Base-by-base conservation (phyloP, 35 echinoderm and acorn worm species). In the Antedon bifida region DNA sequence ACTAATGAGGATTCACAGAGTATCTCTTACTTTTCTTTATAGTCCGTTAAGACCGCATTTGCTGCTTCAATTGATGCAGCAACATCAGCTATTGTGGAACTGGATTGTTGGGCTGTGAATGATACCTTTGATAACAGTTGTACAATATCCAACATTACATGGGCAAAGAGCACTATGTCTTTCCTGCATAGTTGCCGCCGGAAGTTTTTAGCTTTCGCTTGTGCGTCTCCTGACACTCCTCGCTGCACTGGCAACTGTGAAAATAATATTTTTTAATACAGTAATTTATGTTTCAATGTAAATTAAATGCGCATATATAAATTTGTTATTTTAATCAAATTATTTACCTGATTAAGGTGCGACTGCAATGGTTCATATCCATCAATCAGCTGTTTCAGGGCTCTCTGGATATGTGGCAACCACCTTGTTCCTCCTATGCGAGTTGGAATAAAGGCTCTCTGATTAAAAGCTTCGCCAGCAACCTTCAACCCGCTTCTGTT, bases 401-500 rank as follows among this genome's bases (percentile, higher is more conserved):
- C 89, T 29, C 89, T 80, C 77, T 83, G 31, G 19, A 82, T 39
- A 77, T 91, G 89, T 19, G 85, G 89, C 19, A 87, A 35, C 89
- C 89, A 91, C 17, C 85, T 30, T 0, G 82, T 91, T 0, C 85
- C 82, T 36, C 84, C 36, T 26, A 87, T 82, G 14, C 90, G 79
- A 0, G 86, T 82, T 23, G 90, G 90, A 11, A 92, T 39, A n/a
- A 73, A 26, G 2, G 39, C 45, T 78, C 34, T 35, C 36, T 88
- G 19, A 31, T 82, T 29, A 0, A 75, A 33, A 0, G 87, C 87
- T 38, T 84, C 80, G 4, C 36, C 80, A 31, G 81, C 79, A 9
- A 38, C n/a, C 33, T 84, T 91, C n/a, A 91, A 75, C 12, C 64
- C 35, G 74, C 90, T 91, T 31, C 90, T 84, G 75, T 91, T 91